These are phyloP conservation scores for Volucella inanis DNA, from an alignment of 2,888 invertebrate genomes.

Conservation along the genomic window DNA sequence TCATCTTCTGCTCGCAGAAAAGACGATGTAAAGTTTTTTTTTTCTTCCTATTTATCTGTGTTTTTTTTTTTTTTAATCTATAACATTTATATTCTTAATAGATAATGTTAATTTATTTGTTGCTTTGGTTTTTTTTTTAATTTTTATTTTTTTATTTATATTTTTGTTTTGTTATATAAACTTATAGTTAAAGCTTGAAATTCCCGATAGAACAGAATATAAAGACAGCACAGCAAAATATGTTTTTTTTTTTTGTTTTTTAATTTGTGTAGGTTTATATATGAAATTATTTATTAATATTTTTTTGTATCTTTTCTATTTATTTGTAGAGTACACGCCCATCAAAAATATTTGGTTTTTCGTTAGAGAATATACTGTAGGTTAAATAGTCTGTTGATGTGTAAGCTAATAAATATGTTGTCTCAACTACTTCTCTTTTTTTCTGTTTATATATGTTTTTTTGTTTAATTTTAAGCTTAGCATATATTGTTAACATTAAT, in stretches of 20 bases:
- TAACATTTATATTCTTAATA: constrained; percentile 68
- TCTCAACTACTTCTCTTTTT: not conserved
- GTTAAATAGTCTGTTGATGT: constrained; percentile 59
- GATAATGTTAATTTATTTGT: constrained; percentile 41
- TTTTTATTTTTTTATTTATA: constrained; percentile 17
- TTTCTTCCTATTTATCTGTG: not conserved
- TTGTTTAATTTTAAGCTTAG: constrained; percentile 54
- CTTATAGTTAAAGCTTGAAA: constrained; percentile 71
- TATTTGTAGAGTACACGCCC: constrained; percentile 70
- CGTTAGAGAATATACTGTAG: constrained; percentile 39
- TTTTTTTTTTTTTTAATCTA: constrained; percentile 54
- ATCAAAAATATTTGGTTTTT: constrained; percentile 71
- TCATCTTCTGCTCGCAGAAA: constrained; percentile 64
- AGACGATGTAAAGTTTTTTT: constrained; percentile 48
- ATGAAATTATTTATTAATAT: constrained; percentile 28
- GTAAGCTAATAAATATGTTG: constrained; percentile 63
- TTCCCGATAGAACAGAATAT: constrained; percentile 62
- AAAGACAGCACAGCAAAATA: constrained; percentile 71
- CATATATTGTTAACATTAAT: constrained; percentile 68
- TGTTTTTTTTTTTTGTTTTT: constrained; percentile 45
- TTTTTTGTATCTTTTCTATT: constrained; percentile 26
- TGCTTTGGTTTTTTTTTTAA: constrained; percentile 20
- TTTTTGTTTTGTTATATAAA: constrained; percentile 51
- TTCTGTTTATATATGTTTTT: constrained; percentile 14
- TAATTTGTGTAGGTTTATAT: constrained; percentile 3